Base-by-base conservation (phyloP, 2,113 vertebrate genomes). In the Cheirogaleus medius region DNA sequence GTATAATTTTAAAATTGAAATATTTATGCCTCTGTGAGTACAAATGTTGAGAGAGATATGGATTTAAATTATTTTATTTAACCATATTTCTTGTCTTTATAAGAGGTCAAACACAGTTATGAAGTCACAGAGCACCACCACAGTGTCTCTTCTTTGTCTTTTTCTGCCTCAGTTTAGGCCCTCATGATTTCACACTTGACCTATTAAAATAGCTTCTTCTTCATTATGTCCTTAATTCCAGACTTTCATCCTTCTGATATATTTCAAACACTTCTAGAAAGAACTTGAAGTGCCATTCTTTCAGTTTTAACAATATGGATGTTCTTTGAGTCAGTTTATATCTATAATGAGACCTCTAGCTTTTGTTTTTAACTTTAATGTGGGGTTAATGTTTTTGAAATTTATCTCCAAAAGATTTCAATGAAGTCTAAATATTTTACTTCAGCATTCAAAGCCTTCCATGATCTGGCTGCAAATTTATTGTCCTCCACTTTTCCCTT, bases 321-420 rank as follows among this genome's bases (percentile, higher is more conserved):
- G 4, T 42, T 87, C 15, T 95, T 32, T 58, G 52, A 52, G 52
- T 89, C 42, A 52, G 18, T 44, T 56, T 96, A 20, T 83, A 91
- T 32, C 66, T 91, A 78, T 1, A 69, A 13, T 12, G 9, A 74
- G 15, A 63, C 27, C 2, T 76, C 56, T 88, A 60, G 49, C 47
- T 93, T 97, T 84, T 93, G 32, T 66, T 94, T 95, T 96, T 91
- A 90, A 80, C 25, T 77, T 60, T n/a, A 95, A 3, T 63, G 78
- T 12, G 23, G 14, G n/a, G 9, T 82, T 68, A 63, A 56, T 84
- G 18, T 76, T 93, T 73, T 84, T 77, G 52, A 86, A 81, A 73
- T 69, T 90, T 94, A 32, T 89, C 73, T 73, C 66, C 11, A 52
- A 92, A 93, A 92, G 44, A 2, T 27, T 81, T 93, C 83, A 90